phyloP scores from a whole-genome alignment of 2,113 vertebrate genomes.

The Emydura subglobosa region DNA sequence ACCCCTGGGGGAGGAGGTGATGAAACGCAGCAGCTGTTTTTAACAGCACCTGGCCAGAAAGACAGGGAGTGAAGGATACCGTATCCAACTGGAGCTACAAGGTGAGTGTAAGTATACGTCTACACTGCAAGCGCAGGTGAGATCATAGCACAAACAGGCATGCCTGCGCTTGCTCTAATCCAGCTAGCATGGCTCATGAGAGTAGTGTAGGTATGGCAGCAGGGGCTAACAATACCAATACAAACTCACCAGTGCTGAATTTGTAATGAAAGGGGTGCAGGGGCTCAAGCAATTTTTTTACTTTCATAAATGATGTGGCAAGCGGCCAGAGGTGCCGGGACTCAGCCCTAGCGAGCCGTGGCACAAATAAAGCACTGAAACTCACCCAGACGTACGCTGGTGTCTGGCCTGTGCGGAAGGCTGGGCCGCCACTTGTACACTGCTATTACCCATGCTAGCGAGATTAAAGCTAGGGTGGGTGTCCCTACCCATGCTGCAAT shows the following conservation, averaged over 20 bases:
- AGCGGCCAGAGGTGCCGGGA: no score
- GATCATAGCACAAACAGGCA: background rate
- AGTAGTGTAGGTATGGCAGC: background rate
- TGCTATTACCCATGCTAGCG: background rate
- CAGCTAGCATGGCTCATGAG: background rate
- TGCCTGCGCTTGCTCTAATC: background rate
- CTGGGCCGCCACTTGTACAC: background rate
- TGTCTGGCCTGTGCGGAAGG: background rate
- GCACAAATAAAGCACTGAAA: no score
- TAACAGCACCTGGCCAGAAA: background rate
- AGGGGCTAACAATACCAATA: background rate
- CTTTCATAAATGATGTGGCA: no score
- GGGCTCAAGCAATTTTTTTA: no score
- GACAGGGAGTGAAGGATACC: background rate
- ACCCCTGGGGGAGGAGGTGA: accelerated
- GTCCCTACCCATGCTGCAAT: background rate
- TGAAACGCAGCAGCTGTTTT: accelerated
- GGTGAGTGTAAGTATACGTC: background rate
- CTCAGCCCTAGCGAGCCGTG: no score
- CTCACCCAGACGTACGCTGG: no score
- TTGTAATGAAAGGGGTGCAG: no score
- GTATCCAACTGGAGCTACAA: accelerated
- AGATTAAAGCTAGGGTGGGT: background rate
- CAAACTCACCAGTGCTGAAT: no score
- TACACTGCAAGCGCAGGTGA: background rate